Percentiles rank a stretch among this genome's conserved stretches.
phyloP scores from a whole-genome alignment of 1,140 invertebrate genomes.

The Leucophenga varia region DNA sequence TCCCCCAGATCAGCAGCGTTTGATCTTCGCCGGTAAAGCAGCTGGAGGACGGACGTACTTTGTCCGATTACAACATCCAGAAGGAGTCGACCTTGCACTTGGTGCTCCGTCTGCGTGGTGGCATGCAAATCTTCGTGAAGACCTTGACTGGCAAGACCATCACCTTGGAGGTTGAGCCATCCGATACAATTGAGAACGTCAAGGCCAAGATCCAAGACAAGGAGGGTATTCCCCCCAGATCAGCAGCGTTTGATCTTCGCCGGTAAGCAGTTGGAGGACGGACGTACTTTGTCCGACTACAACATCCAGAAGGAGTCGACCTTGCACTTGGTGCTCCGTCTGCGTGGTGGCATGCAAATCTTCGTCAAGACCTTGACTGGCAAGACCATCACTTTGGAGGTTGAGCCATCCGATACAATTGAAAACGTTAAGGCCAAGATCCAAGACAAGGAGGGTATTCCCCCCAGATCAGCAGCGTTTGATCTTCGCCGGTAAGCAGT shows the following conservation, averaged over 20 bases:
- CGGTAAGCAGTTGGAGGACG: too few relatives aligned
- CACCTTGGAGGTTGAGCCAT: slow-evolving; percentile 75
- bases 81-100: slow-evolving; percentile 68
- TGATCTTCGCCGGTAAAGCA: slow-evolving; percentile 74
- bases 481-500: slow-evolving; percentile 71
- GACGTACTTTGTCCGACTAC: slow-evolving; percentile 75
- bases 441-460: slow-evolving; percentile 71
- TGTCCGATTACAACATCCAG: slow-evolving; percentile 63
- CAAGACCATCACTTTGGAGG: slow-evolving; percentile 74
- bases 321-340: slow-evolving; percentile 78
- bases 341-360: slow-evolving; percentile 80
- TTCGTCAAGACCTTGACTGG: slow-evolving; percentile 74
- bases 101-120: slow-evolving; percentile 59
- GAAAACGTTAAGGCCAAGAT: slow-evolving; percentile 78
- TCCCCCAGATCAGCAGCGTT: slow-evolving; percentile 70
- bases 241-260: too few relatives aligned
- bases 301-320: slow-evolving; percentile 89
- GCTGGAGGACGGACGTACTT: slow-evolving; percentile 61
- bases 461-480: slow-evolving; percentile 69
- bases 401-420: slow-evolving; percentile 73
- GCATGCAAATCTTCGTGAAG: slow-evolving; percentile 78
- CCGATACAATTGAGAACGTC: slow-evolving; percentile 79
- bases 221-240: slow-evolving; percentile 71
- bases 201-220: slow-evolving; percentile 76
- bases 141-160: slow-evolving; percentile 81